Evolutionary conservation across 2,888 invertebrate genomes (phyloP).

Genomic region (Sarcophaga variegata): DNA sequence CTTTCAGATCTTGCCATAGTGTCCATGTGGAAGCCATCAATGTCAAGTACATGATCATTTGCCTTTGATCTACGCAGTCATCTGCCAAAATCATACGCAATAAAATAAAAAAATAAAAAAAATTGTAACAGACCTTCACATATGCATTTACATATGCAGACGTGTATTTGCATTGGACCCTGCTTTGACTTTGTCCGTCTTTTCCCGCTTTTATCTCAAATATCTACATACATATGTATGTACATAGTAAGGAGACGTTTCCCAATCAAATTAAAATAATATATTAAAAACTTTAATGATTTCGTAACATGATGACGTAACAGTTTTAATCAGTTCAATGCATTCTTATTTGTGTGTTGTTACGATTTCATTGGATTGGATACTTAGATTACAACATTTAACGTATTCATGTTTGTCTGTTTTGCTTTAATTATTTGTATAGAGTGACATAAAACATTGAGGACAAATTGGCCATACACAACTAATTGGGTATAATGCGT

Average conservation of each 20-base stretch:
- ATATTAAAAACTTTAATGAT: too few species aligned
- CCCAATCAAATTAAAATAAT: too few species aligned
- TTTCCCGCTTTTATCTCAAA: too few species aligned
- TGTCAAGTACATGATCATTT: constrained; percentile 52
- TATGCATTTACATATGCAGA: neutral
- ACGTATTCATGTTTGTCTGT: neutral
- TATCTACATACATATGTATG: too few species aligned
- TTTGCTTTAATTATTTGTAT: neutral
- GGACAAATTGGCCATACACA: constrained; percentile 48
- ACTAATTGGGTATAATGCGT: constrained; percentile 60
- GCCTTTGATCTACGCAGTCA: constrained; percentile 52
- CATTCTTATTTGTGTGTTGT: neutral
- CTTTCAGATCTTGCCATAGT: constrained; percentile 33
- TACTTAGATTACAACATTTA: neutral
- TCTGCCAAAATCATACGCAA: constrained; percentile 38
- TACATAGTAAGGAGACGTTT: too few species aligned
- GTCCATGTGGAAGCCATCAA: constrained; percentile 45
- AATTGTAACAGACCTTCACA: neutral
- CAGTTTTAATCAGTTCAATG: neutral
- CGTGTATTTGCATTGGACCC: too few species aligned
- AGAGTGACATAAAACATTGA: constrained; percentile 1
- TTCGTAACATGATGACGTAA: neutral
- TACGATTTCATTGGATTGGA: neutral
- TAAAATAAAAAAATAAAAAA: neutral
- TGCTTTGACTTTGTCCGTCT: too few species aligned